Evolutionary conservation across 2,113 vertebrate species (phyloP), one percentile per base, ranked within the genome.

Genomic region (Carassius gibelio): DNA sequence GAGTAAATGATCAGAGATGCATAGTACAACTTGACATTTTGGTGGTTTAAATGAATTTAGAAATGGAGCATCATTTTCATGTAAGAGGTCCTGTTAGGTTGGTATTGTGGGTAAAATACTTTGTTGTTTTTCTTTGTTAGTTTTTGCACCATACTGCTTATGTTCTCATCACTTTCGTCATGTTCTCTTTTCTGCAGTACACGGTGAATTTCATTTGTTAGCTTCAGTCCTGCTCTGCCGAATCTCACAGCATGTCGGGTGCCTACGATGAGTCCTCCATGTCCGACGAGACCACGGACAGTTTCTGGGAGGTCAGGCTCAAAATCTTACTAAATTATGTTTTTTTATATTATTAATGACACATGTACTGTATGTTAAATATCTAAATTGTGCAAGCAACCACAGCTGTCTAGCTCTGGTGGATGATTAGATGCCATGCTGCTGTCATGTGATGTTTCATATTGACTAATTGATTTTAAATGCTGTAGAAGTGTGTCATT

Each of bases 241-340:
- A 82, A 87, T 78, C 91, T 83, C 8, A 91, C 90, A 96, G 89
- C 94, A 99, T 99, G 98, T 99, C 97, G 14, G 96, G 96, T 87
- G 94, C 93, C 90, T 98, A 97, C 8, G 97, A 99, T 0, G 98
- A 99, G 88, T 91, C 94, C 1, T 94, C 94, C 0, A 92, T 93
- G 8, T 94, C 92, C 14, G 91, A 95, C 90, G 97, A 97, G 92
- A 94, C 91, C 48, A 97, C 96, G 0, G 97, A 99, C 95, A 99
- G 97, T 93, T 99, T 99, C 94, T 99, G 97, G 97, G 98, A 99
- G 98, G 98, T 99, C 91, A 92, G 85, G 1, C 61, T 21, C 11
- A n/a, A 72, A 42, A 42, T n/a, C 1, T n/a, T 13, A n/a, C 36
- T 72, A n/a, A 3, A 62, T 62, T 3, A 1, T 62, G 19, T 72